Evolutionary conservation across 2,888 invertebrate species (phyloP), one percentile per base, ranked within the genome.

Genomic region (Noctua janthe): DNA sequence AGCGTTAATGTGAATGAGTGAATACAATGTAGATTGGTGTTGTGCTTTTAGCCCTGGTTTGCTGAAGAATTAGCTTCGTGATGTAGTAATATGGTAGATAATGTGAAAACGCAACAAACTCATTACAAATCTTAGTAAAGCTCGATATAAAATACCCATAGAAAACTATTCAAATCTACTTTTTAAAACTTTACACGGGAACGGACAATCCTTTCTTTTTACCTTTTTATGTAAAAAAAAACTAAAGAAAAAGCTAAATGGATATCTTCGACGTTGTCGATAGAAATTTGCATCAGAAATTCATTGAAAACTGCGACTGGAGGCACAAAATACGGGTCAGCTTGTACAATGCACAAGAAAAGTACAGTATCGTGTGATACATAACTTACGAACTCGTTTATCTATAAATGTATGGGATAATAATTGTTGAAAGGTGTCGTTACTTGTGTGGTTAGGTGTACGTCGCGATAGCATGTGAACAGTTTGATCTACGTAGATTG

Each of bases 41-140:
- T 91, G 93, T 93, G 93, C 93, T 94, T 94, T 91, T 92, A 92
- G 92, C 91, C 89, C 87, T 89, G 88, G 87, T 90, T 91, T 86
- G 81, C 82, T 76, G 73, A 78, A 83, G 67, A 79, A 81, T 84
- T 82, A 85, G 86, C 85, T 87, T 82, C 76, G 81, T 80, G 73
- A 51, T 78, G 67, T 83, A 85, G 88, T 77, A 62, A 78, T 87
- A 87, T 76, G 76, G 77, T 88, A 75, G 74, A 62, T 64, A 82
- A 54, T 78, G 64, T 74, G 49, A 73, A 75, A 69, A 73, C 15
- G 71, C 70, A 71, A 51, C 51, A 71, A 75, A 86, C 15, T 56
- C 43, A 49, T 84, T 86, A 78, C 11, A 74, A 64, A 74, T 71
- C 4, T 67, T 54, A 62, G 54, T 29, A n/a, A 67, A 80, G 23